These are phyloP conservation scores for Gortyna flavago DNA, from an alignment of 2,888 invertebrate genomes.

Conservation along the genomic window DNA sequence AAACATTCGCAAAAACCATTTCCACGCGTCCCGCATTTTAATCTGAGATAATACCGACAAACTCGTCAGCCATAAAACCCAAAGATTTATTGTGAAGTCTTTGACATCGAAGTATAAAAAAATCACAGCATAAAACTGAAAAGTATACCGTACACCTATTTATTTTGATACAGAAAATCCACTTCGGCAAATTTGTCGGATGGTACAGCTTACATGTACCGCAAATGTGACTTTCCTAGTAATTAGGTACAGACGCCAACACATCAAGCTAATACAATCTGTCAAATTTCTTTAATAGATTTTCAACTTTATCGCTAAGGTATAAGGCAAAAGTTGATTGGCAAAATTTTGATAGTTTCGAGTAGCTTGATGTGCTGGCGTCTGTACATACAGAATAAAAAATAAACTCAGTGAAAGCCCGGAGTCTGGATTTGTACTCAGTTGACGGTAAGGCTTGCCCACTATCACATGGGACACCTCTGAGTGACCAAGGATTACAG, in stretches of 20 bases:
- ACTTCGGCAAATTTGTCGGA: not conserved
- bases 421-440: not conserved
- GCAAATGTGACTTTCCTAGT: not conserved
- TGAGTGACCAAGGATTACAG: not conserved
- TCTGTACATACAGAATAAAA: not conserved
- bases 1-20: conserved; percentile 30
- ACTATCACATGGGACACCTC: not conserved
- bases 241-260: no score
- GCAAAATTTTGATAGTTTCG: no score
- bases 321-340: no score
- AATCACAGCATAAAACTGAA: conserved; percentile 53
- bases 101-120: conserved; percentile 66
- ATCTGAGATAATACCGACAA: conserved; percentile 54
- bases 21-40: conserved; percentile 42
- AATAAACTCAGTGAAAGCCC: not conserved
- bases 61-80: conserved; percentile 50
- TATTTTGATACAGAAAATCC: conserved; percentile 19
- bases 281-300: no score
- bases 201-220: not conserved
- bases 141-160: conserved; percentile 1
- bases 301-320: no score
- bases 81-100: conserved; percentile 69
- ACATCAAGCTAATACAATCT: no score
- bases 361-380: no score
- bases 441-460: not conserved